A percentile compares a stretch with the other conserved stretches of the same genome.
Conservation (phyloP, 2,888 invertebrate species). For the Kryphioiulus occultus region DNA sequence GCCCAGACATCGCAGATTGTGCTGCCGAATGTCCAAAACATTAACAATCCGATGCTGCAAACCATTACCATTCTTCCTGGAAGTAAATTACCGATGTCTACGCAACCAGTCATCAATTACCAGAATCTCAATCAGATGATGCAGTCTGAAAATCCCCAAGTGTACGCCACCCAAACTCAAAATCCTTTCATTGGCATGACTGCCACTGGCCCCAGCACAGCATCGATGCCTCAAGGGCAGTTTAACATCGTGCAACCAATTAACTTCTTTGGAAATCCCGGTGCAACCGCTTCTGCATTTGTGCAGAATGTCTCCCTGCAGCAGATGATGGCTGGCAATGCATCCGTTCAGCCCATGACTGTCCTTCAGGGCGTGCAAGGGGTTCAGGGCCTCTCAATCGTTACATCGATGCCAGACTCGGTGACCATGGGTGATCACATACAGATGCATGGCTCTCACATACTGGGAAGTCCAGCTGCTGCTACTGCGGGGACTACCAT, state of each 20-base stretch:
- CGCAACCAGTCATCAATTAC: conserved; percentile 80
- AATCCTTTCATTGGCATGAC: conserved; percentile 53
- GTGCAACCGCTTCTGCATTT: conserved; percentile 54
- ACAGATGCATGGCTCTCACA: conserved; percentile 11
- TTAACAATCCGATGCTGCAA: conserved; percentile 54
- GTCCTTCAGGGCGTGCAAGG: conserved; percentile 50
- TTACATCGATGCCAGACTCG: conserved; percentile 28
- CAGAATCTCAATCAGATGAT: conserved; percentile 58
- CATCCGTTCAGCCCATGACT: conserved; percentile 48
- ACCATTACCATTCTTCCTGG: conserved; percentile 72
- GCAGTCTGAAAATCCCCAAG: conserved; percentile 46
- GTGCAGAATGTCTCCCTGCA: conserved; percentile 57
- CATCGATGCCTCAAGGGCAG: conserved; percentile 52
- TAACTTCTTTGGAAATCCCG: conserved; percentile 55
- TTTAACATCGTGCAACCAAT: conserved; percentile 56
- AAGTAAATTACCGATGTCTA: conserved; percentile 63
- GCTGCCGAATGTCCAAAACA: conserved; percentile 48
- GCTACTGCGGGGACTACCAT: background rate
- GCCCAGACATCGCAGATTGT: conserved; percentile 55
- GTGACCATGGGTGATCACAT: conserved; percentile 15
- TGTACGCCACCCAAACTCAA: conserved; percentile 54
- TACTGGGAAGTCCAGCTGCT: conserved; percentile 32
- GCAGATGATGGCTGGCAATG: conserved; percentile 51
- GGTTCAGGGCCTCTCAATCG: conserved; percentile 47
- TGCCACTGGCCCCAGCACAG: conserved; percentile 46